Evolutionary conservation across 1,140 invertebrate genomes (phyloP).

Genomic region (Drosophila ficusphila): DNA sequence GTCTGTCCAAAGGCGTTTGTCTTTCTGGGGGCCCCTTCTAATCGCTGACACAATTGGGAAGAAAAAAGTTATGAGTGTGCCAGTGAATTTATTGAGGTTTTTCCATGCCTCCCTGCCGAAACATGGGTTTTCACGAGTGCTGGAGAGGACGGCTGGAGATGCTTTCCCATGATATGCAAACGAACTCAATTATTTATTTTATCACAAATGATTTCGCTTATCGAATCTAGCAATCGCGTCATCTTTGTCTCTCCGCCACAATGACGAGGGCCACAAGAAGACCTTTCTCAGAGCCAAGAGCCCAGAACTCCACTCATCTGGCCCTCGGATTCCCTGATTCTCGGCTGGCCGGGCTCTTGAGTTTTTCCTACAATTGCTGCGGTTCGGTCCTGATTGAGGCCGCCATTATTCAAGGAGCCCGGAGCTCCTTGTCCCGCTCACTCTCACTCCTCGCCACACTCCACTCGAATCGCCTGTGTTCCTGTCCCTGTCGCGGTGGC

Average conservation of each 20-base stretch:
- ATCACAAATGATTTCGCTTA: constrained; percentile 82
- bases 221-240: constrained; percentile 78
- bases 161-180: constrained; percentile 79
- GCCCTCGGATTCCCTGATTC: too few species aligned
- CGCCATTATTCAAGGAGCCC: constrained; percentile 80
- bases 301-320: constrained; percentile 43
- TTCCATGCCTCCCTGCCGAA: not conserved
- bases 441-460: too few species aligned
- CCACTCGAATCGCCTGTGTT: not conserved
- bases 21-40: constrained; percentile 35
- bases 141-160: constrained; percentile 50
- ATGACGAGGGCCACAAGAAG: constrained; percentile 19
- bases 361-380: constrained; percentile 79
- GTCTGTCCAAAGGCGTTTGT: constrained; percentile 68
- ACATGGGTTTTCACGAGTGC: not conserved
- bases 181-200: constrained; percentile 83
- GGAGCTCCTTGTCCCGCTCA: constrained; percentile 23
- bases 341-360: constrained; percentile 64
- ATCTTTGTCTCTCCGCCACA: constrained; percentile 57
- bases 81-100: constrained; percentile 64
- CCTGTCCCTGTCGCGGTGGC: constrained; percentile 22
- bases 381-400: constrained; percentile 58
- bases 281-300: constrained; percentile 57
- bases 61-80: constrained; percentile 66
- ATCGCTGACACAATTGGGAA: constrained; percentile 70